phyloP scores from a whole-genome alignment of 1,140 invertebrate genomes.

The Megathymus violae region DNA sequence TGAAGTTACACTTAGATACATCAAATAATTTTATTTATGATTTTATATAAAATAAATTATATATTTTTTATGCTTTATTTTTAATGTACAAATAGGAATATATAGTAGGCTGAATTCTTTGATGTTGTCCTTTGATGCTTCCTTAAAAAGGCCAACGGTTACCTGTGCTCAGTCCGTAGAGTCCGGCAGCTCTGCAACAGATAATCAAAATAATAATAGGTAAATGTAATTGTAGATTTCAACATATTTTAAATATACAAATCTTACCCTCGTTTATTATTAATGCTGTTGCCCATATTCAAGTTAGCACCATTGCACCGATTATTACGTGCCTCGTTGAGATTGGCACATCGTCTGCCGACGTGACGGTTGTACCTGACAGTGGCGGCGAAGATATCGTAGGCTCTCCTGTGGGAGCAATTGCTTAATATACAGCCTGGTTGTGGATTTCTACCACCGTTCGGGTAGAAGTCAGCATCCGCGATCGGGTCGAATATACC shows the following conservation, averaged over 20 bases:
- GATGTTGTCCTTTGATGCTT: too few relatives aligned
- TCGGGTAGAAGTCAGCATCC: conserved; percentile 84
- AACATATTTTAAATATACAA: too few relatives aligned
- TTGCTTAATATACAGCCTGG: conserved; percentile 84
- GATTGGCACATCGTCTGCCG: conserved; percentile 62
- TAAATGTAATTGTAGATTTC: too few relatives aligned
- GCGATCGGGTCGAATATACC: conserved; percentile 70
- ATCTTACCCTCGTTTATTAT: conserved; percentile 45
- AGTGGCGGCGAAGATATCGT: conserved; percentile 43
- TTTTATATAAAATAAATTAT: too few relatives aligned
- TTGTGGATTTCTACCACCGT: conserved; percentile 84
- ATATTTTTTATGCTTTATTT: too few relatives aligned
- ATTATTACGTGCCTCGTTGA: conserved; percentile 47
- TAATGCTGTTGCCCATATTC: conserved; percentile 52
- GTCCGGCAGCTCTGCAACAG: conserved; percentile 7
- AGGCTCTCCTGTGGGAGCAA: not conserved
- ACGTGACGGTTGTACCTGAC: conserved; percentile 75
- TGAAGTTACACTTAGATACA: too few relatives aligned
- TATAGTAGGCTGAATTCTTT: too few relatives aligned
- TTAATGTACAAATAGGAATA: too few relatives aligned
- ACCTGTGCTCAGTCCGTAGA: not conserved
- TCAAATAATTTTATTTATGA: too few relatives aligned
- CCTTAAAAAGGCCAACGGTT: conserved; percentile 4
- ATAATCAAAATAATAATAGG: too few relatives aligned
- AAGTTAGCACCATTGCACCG: conserved; percentile 48